phyloP scores from a whole-genome alignment of 2,113 vertebrate species.

The Phycodurus eques region DNA sequence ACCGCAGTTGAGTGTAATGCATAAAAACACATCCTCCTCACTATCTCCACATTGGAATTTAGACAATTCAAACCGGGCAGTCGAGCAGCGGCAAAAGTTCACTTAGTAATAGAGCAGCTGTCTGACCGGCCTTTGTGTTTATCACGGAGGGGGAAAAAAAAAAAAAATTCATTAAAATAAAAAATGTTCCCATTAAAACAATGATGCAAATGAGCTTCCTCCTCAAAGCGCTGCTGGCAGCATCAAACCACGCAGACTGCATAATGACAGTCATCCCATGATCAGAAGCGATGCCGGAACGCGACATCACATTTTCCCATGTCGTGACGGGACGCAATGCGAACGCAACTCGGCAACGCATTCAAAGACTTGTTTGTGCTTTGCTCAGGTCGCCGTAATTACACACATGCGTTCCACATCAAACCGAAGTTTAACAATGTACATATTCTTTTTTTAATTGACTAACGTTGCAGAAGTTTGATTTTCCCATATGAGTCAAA shows the following conservation, averaged over 20 bases:
- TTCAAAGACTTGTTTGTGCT: conserved; percentile 35
- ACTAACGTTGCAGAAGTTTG: background rate
- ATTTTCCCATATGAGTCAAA: background rate
- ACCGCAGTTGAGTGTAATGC: background rate
- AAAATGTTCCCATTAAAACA: conserved; percentile 9
- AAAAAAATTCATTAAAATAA: conserved; percentile 24
- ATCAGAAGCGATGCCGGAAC: conserved; percentile 47
- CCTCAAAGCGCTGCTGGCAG: conserved; percentile 24
- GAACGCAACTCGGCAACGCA: conserved; percentile 29
- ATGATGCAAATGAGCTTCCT: conserved; percentile 36
- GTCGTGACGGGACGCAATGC: conserved; percentile 38
- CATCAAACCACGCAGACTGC: conserved; percentile 42
- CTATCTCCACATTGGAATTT: conserved; percentile 40
- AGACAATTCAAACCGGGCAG: conserved; percentile 49
- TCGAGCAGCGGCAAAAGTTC: conserved; percentile 13
- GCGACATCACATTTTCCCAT: conserved; percentile 48
- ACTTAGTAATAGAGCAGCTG: background rate
- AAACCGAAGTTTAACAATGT: conserved; percentile 6
- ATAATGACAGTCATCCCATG: conserved; percentile 60
- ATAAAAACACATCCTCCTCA: background rate
- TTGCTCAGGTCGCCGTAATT: conserved; percentile 3
- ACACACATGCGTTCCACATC: background rate
- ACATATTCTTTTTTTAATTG: background rate
- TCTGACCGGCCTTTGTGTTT: conserved; percentile 23
- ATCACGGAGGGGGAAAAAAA: conserved; percentile 41